Evolutionary conservation across 2,797 vertebrate genomes (phyloP), one percentile per base, ranked within the genome.

Genomic region (Pseudocheirus occidentalis): DNA sequence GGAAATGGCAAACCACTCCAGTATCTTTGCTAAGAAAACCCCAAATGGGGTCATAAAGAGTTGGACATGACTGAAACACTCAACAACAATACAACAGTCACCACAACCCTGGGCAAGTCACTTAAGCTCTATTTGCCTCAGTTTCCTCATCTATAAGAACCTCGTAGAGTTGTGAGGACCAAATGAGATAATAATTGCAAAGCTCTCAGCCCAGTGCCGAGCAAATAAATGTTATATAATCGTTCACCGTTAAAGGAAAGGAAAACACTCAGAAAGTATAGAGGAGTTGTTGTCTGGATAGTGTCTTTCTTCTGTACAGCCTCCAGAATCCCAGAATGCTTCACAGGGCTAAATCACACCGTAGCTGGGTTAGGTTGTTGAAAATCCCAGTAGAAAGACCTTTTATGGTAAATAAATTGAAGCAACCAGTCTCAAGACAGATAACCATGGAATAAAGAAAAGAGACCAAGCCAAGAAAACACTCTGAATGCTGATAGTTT

Each of bases 341-440:
- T 87, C 95, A 62, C 54, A 91, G 90, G 55, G 93, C 93, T 93
- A 96, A 91, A 95, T 91, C 91, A 73, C 4, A 95, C 28, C 66
- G 0, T 73, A 95, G 92, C 96, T 89, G 59, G 94, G 21, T 50
- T 95, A 50, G n/a, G 29, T 27, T 90, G 58, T 62, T 54, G 53
- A 93, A 90, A 93, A 93, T 93, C 92, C 53, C 95, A 94, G 94
- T 93, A 97, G 96, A 97, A 94, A 98, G 95, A 95, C 54, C 91
- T 27, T 95, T 97, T 95, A 97, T 87, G 97, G 98, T 97, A 98
- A 98, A 98, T 97, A 98, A 97, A 98, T 97, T 92, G 97, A 95
- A 98, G 94, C 93, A 55, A 94, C 97, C 81, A 95, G 93, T 97
- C 94, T 58, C 53, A 58, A 96, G 97, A 96, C 97, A 90, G 93